Conservation (phyloP, 2,797 vertebrate genomes). For the Tragopan temminckii region DNA sequence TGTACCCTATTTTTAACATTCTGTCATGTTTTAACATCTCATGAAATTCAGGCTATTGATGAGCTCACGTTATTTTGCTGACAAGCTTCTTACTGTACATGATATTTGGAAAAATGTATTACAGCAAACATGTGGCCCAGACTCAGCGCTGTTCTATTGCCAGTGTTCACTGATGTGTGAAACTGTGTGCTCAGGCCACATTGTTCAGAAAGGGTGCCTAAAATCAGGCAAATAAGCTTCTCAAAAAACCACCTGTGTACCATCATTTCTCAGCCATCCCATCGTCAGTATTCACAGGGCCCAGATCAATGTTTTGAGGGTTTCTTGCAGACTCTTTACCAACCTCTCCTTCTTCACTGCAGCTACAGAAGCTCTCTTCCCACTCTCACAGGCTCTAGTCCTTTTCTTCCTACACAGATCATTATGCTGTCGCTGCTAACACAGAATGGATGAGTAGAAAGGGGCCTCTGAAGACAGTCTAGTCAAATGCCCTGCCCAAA, state of each 20-base stretch:
- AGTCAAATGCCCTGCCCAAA: neutral
- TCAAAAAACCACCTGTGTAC: neutral
- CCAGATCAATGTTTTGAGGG: neutral
- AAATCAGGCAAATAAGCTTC: neutral
- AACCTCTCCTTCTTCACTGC: neutral
- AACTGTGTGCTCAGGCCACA: neutral
- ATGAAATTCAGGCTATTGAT: conserved; percentile 7
- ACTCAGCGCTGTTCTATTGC: conserved; percentile 17
- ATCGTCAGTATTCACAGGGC: neutral
- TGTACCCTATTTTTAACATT: conserved; percentile 1
- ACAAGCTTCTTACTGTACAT: neutral
- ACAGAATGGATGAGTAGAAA: neutral
- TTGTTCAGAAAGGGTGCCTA: neutral
- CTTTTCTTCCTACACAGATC: neutral
- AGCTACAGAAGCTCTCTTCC: neutral
- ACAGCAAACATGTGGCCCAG: neutral
- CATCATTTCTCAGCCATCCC: neutral
- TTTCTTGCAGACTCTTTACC: neutral
- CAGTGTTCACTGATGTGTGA: conserved; percentile 4
- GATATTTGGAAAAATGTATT: neutral
- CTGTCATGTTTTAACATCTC: neutral
- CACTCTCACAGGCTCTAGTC: neutral
- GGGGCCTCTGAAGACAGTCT: neutral
- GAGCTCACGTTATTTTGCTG: neutral
- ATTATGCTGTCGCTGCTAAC: neutral